Evolutionary conservation across 2,797 vertebrate genomes (phyloP).

Genomic region (Melanotaenia nigrans): DNA sequence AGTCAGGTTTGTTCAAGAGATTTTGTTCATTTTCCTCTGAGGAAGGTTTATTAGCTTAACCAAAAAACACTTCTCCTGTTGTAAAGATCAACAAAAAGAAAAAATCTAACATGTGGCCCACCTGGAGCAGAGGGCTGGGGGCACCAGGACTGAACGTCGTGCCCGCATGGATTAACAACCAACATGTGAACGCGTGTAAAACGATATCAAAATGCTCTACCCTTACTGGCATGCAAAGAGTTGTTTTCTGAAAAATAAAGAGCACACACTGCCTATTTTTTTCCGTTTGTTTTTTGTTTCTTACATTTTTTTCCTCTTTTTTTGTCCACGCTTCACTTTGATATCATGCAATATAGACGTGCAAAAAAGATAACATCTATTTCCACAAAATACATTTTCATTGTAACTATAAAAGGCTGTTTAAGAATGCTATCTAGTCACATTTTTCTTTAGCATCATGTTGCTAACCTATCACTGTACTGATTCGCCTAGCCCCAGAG

Average conservation of each 20-base stretch:
- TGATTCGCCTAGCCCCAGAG: conserved; percentile 79
- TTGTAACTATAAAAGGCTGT: conserved; percentile 87
- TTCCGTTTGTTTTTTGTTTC: conserved; percentile 39
- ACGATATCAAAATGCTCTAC: conserved; percentile 79
- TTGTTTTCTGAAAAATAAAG: conserved; percentile 78
- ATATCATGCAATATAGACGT: conserved; percentile 89
- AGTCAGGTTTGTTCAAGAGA: conserved; percentile 63
- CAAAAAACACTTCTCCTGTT: conserved; percentile 52
- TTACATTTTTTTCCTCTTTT: conserved; percentile 62
- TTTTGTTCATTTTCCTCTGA: conserved; percentile 61
- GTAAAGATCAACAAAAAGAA: conserved; percentile 34
- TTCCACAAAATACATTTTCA: conserved; percentile 88
- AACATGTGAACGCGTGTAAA: conserved; percentile 74
- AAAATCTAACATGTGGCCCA: conserved; percentile 58
- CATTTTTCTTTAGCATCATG: conserved; percentile 77
- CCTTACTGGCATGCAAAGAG: conserved; percentile 84
- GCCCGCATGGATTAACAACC: conserved; percentile 58
- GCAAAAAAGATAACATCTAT: conserved; percentile 90
- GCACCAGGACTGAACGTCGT: conserved; percentile 56
- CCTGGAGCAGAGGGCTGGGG: conserved; percentile 21
- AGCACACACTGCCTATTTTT: conserved; percentile 76
- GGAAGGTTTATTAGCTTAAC: conserved; percentile 56
- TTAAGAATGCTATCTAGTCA: conserved; percentile 87
- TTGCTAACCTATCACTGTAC: conserved; percentile 80
- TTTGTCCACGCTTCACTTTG: conserved; percentile 84